A percentile compares a stretch with the other conserved stretches of the same genome.
These are phyloP conservation scores for Philhelius pedissequus DNA, from an alignment of 2,888 invertebrate genomes.

Conservation along the genomic window DNA sequence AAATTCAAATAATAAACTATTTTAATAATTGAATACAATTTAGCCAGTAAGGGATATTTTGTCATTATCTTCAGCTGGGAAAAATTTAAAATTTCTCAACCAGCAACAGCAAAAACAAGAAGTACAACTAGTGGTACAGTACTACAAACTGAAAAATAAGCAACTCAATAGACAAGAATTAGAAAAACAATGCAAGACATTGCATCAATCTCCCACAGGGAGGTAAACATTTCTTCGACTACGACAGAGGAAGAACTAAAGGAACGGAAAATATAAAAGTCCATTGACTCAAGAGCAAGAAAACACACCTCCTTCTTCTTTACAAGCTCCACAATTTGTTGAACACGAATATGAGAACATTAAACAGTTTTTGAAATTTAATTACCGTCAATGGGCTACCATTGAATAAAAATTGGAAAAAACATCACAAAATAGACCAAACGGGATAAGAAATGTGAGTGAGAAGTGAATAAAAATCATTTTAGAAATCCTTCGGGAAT, in stretches of 20 bases:
- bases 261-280: background rate
- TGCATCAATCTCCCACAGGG: background rate
- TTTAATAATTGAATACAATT: background rate
- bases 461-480: background rate
- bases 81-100: constrained; percentile 5
- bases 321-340: background rate
- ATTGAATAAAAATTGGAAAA: constrained; percentile 4
- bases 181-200: constrained; percentile 17
- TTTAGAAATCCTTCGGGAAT: constrained; percentile 1
- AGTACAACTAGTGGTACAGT: constrained; percentile 11
- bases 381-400: background rate
- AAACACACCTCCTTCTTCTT: background rate
- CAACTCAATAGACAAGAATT: background rate
- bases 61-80: background rate
- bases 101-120: constrained; percentile 5
- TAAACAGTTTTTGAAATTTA: constrained; percentile 12
- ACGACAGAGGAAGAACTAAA: background rate
- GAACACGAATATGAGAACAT: background rate
- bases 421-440: background rate
- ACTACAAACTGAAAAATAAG: background rate
- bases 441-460: background rate
- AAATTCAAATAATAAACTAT: background rate
- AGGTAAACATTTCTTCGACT: background rate
- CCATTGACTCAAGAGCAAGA: background rate
- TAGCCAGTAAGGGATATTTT: constrained; percentile 18